phyloP scores from a whole-genome alignment of 2,797 vertebrate species.

The Sardinella longiceps region DNA sequence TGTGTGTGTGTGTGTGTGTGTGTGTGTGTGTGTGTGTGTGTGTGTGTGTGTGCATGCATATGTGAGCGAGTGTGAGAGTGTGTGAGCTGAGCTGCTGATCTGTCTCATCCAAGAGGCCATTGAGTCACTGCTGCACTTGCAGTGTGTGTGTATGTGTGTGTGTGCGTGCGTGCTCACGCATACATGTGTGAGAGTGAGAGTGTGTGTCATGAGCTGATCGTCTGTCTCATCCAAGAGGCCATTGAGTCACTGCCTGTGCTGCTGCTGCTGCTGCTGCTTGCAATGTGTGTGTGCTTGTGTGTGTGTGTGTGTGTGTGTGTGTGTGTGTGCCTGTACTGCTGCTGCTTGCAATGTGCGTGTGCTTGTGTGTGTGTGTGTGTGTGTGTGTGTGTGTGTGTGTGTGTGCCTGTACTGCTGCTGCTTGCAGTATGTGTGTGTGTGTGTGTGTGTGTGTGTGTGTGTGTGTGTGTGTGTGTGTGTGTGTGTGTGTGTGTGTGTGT shows the following conservation, averaged over 20 bases:
- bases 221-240: too few species aligned
- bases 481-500: neutral
- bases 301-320: too few species aligned
- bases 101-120: too few species aligned
- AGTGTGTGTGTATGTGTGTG: too few species aligned
- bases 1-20: neutral
- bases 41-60: neutral
- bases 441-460: neutral
- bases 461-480: neutral
- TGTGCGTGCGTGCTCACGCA: too few species aligned
- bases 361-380: neutral
- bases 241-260: too few species aligned
- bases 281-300: neutral
- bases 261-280: too few species aligned
- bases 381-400: neutral
- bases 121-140: too few species aligned
- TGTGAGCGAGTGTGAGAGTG: too few species aligned
- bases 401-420: too few species aligned
- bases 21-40: neutral
- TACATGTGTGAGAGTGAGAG: neutral
- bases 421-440: neutral
- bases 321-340: neutral
- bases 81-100: too few species aligned
- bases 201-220: too few species aligned
- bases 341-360: neutral